Evolutionary conservation across 2,797 vertebrate species (phyloP), one percentile per base, ranked within the genome.

Genomic region (Coregonus suidteri): DNA sequence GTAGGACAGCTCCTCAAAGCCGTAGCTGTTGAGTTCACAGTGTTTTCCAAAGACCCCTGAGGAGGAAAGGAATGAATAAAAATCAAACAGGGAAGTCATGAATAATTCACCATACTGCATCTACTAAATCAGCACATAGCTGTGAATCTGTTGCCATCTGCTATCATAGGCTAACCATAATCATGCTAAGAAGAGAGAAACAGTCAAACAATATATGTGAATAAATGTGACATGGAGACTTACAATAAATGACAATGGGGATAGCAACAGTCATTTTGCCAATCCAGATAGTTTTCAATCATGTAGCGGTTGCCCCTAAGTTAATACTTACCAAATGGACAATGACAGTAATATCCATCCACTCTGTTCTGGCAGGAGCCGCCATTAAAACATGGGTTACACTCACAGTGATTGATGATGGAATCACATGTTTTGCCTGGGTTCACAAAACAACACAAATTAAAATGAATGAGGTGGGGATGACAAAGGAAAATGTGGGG

Each of bases 331-430:
- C 98, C 98, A 7, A 99, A 99, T 11, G 97, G 95, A 91, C 98
- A 99, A 81, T 98, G 97, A 90, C 98, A 99, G 86, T 96, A 96
- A 91, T 99, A 99, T 31, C 97, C 95, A 80, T 98, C 97, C 92
- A 96, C 88, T 4, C 96, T 95, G n/a, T 96, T 99, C 87, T 98
- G 97, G 93, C 98, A 99, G 91, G 98, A 98, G 0, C 97, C 98
- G 52, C 97, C 97, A 80, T 99, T 98, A 93, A 99, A 99, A 92
- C 98, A 99, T 11, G 98, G 98, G 90, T 97, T 98, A 93, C 97
- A 98, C 87, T 97, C 97, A 92, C 98, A 99, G 93, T 99, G 96
- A 94, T 99, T 97, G 95, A 99, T 95, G 81, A 97, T 89, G 85
- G 97, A 97, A 83, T 98, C 98, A 72, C 98, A 99, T 1, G 90